Conservation (phyloP, 1,140 invertebrate species). For the Chironomus striatipennis region DNA sequence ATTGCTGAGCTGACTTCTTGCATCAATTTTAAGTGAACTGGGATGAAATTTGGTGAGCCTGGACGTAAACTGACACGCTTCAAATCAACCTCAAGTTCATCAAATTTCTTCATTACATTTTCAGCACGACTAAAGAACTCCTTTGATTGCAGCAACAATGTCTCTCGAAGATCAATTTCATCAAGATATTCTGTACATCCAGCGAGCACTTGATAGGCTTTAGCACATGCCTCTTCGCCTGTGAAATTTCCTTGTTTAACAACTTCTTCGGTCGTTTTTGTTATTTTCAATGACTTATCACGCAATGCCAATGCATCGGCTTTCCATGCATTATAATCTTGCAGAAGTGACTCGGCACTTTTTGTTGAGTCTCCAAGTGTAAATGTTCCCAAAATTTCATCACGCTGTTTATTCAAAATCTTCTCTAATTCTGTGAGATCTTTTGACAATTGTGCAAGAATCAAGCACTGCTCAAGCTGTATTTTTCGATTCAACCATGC, state of each 20-base stretch:
- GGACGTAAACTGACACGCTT: constrained; percentile 54
- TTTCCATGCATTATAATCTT: constrained; percentile 61
- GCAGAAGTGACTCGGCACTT: constrained; percentile 57
- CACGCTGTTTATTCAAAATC: constrained; percentile 41
- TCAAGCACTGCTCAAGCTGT: constrained; percentile 69
- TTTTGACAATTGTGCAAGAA: constrained; percentile 60
- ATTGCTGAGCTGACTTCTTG: constrained; percentile 50
- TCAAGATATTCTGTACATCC: constrained; percentile 64
- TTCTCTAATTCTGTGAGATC: constrained; percentile 62
- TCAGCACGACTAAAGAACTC: constrained; percentile 67
- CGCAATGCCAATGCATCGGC: constrained; percentile 65
- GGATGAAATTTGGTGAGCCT: constrained; percentile 53
- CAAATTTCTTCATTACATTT: constrained; percentile 65
- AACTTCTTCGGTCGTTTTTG: constrained; percentile 69
- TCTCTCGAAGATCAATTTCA: constrained; percentile 58
- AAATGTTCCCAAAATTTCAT: constrained; percentile 32
- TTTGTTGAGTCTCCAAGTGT: constrained; percentile 55
- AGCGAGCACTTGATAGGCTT: constrained; percentile 64
- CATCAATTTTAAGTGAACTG: constrained; percentile 54
- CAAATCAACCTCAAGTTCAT: constrained; percentile 68
- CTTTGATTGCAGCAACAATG: constrained; percentile 56
- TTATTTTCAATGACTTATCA: constrained; percentile 65
- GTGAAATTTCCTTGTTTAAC: constrained; percentile 58
- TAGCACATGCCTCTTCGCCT: constrained; percentile 55
- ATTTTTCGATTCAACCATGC: constrained; percentile 60